phyloP scores from a whole-genome alignment of 2,888 invertebrate species.

The Empis livida region DNA sequence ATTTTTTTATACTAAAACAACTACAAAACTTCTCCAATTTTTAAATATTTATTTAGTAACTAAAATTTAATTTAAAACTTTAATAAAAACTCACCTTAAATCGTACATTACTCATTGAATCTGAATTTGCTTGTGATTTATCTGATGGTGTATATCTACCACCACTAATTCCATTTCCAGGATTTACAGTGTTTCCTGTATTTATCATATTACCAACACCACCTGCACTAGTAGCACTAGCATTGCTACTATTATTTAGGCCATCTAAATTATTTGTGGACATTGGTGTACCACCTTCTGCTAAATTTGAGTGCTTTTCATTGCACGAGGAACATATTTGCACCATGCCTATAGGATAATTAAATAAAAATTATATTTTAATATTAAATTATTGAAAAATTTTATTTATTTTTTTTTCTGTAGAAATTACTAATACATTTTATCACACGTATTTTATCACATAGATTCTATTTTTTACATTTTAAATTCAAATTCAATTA shows the following conservation, averaged over 20 bases:
- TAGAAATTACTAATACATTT: too few relatives aligned
- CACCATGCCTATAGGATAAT: slow-evolving; percentile 49
- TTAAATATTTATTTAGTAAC: too few relatives aligned
- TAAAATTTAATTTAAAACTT: too few relatives aligned
- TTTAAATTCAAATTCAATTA: too few relatives aligned
- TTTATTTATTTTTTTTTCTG: too few relatives aligned
- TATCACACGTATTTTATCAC: too few relatives aligned
- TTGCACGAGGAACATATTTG: slow-evolving; percentile 80
- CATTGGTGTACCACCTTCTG: slow-evolving; percentile 31
- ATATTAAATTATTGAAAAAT: too few relatives aligned
- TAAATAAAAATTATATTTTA: background rate
- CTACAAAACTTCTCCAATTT: too few relatives aligned
- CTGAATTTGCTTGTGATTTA: slow-evolving; percentile 32
- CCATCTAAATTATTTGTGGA: slow-evolving; percentile 17
- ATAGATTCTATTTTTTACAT: too few relatives aligned
- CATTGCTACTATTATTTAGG: slow-evolving; percentile 14
- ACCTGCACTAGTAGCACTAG: slow-evolving; percentile 11
- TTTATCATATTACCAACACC: slow-evolving; percentile 2
- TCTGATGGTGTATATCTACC: slow-evolving; percentile 33
- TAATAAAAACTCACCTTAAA: slow-evolving; percentile 32
- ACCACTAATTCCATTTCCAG: slow-evolving; percentile 12
- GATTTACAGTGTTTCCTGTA: slow-evolving; percentile 6
- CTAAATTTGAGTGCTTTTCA: slow-evolving; percentile 48
- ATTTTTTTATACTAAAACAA: too few relatives aligned
- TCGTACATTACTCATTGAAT: slow-evolving; percentile 32